These are phyloP conservation scores for Drosophila mulleri DNA, from an alignment of 2,888 invertebrate species.

Conservation along the genomic window DNA sequence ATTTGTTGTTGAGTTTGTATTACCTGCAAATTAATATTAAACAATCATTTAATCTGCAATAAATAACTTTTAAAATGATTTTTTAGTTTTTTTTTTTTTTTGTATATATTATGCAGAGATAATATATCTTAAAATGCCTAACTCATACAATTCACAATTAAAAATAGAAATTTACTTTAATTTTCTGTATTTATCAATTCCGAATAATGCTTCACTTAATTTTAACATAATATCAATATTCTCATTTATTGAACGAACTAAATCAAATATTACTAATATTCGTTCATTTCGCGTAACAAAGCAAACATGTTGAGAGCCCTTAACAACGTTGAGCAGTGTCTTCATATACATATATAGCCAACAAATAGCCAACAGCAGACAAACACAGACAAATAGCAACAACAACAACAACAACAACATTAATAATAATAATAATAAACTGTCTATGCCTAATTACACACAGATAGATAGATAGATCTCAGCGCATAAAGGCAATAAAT, in stretches of 20 bases:
- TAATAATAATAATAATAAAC: constrained; percentile 26
- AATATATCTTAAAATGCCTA: too few species aligned
- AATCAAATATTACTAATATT: background rate
- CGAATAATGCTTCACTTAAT: too few species aligned
- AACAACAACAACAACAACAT: background rate
- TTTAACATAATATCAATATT: too few species aligned
- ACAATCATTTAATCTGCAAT: background rate
- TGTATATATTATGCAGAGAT: too few species aligned
- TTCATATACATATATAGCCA: background rate
- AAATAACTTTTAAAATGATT: too few species aligned
- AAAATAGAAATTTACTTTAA: too few species aligned
- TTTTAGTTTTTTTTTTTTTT: too few species aligned
- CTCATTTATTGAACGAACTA: too few species aligned
- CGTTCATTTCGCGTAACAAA: background rate
- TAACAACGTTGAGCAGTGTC: background rate
- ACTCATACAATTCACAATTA: too few species aligned
- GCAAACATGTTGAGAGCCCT: background rate
- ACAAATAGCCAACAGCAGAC: constrained; percentile 12
- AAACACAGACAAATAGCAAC: constrained; percentile 15
- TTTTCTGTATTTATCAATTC: too few species aligned
- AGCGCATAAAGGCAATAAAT: constrained; percentile 67
- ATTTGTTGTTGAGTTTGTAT: background rate
- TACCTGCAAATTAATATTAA: background rate
- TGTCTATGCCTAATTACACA: constrained; percentile 42
- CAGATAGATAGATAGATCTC: constrained; percentile 49